Percentiles rank a stretch among this genome's conserved stretches.
Conservation (phyloP, 2,888 invertebrate species). For the Omphaloscelis lunosa region DNA sequence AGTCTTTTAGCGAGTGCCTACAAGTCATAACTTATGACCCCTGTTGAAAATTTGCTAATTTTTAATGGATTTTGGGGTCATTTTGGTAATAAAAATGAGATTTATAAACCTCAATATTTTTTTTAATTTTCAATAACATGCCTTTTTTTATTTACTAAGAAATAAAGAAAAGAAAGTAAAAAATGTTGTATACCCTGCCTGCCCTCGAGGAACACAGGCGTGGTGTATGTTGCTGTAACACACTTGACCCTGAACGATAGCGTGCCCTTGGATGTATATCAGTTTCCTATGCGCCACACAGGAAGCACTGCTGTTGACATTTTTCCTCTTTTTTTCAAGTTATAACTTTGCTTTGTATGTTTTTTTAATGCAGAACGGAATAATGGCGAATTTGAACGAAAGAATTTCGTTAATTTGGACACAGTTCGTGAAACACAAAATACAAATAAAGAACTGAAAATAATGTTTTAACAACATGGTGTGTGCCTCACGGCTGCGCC, state of each 20-base stretch:
- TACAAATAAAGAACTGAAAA: neutral
- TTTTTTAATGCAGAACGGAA: neutral
- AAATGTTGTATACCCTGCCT: neutral
- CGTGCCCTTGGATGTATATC: slow-evolving; percentile 58
- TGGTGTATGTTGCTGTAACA: slow-evolving; percentile 3
- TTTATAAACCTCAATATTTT: no score
- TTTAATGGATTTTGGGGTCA: no score
- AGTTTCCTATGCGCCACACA: slow-evolving; percentile 54
- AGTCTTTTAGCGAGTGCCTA: no score
- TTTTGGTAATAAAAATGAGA: no score
- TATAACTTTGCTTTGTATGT: neutral
- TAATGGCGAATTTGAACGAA: neutral
- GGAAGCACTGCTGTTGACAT: slow-evolving; percentile 41
- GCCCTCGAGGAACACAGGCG: neutral
- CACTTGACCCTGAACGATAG: slow-evolving; percentile 40
- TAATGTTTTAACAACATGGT: neutral
- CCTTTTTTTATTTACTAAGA: no score
- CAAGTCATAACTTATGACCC: no score
- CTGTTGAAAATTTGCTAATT: no score
- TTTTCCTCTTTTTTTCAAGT: slow-evolving; percentile 29
- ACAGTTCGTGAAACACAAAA: neutral
- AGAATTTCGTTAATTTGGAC: neutral
- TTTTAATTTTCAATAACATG: no score
- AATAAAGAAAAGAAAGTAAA: no score
- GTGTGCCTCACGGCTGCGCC: neutral